A percentile compares a stretch with the other conserved stretches of the same genome.
These are phyloP conservation scores for Formica exsecta DNA, from an alignment of 1,140 invertebrate genomes.

Conservation along the genomic window DNA sequence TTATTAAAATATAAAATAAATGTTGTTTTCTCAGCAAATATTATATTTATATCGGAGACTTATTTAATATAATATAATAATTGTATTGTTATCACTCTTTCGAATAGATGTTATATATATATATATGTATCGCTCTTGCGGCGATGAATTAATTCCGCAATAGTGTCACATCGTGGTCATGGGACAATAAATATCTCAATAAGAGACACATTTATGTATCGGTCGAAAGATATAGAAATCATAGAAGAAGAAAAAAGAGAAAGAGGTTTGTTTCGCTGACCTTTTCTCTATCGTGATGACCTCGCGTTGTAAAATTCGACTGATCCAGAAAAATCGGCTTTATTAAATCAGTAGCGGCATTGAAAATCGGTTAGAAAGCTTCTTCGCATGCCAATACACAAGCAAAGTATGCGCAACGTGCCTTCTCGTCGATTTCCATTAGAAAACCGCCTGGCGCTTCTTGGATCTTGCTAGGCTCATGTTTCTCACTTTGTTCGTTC, in stretches of 20 bases:
- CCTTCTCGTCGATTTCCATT: slow-evolving; percentile 78
- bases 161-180: slow-evolving; percentile 4
- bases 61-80: slow-evolving; percentile 8
- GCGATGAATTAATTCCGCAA: slow-evolving; percentile 29
- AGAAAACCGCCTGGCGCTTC: slow-evolving; percentile 70
- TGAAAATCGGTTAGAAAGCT: slow-evolving; percentile 79
- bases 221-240: neutral
- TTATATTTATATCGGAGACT: neutral
- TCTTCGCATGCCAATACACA: slow-evolving; percentile 65
- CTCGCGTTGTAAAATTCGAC: slow-evolving; percentile 47
- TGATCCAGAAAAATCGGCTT: slow-evolving; percentile 54
- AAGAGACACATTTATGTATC: slow-evolving; percentile 18
- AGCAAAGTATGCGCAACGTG: slow-evolving; percentile 61
- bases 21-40: slow-evolving; percentile 9
- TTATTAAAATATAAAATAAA: slow-evolving; percentile 2
- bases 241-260: neutral
- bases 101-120: slow-evolving; percentile 3
- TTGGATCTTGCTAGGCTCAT: slow-evolving; percentile 25
- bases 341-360: slow-evolving; percentile 62
- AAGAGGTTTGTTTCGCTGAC: slow-evolving; percentile 32
- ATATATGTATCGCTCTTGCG: neutral
- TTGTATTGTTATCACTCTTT: slow-evolving; percentile 29
- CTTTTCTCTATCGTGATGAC: slow-evolving; percentile 68
- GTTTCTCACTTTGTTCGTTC: slow-evolving; percentile 13
- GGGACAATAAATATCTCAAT: slow-evolving; percentile 24